phyloP scores from a whole-genome alignment of 2,888 invertebrate species.

The Spatulosminthurus flaviceps region DNA sequence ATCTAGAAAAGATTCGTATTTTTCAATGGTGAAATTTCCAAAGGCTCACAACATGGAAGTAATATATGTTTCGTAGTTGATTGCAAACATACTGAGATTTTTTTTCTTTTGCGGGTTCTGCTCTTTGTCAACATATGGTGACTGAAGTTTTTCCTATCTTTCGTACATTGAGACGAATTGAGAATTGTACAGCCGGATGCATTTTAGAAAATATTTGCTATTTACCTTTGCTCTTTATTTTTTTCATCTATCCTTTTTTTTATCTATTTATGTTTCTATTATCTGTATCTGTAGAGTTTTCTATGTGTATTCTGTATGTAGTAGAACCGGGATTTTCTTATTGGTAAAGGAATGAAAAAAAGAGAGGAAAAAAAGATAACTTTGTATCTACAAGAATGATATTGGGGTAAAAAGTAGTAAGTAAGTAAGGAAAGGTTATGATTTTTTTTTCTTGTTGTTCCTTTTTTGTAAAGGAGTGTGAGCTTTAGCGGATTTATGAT shows the following conservation, averaged over 20 bases:
- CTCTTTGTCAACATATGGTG: slow-evolving; percentile 18
- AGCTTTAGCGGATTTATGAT: slow-evolving; percentile 51
- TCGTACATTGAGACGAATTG: background rate
- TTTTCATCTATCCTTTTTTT: background rate
- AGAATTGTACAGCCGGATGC: background rate
- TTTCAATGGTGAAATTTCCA: background rate
- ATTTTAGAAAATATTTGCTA: slow-evolving; percentile 9
- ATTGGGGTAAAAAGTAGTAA: background rate
- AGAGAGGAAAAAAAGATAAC: too few relatives aligned
- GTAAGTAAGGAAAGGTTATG: background rate
- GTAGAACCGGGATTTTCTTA: too few relatives aligned
- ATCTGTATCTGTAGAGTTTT: background rate
- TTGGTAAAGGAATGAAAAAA: too few relatives aligned
- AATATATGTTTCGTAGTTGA: slow-evolving; percentile 3
- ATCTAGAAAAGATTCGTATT: too few relatives aligned
- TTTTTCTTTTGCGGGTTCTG: background rate
- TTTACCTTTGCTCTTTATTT: slow-evolving; percentile 9
- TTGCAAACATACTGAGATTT: slow-evolving; percentile 7
- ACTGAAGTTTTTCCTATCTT: background rate
- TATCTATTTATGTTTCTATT: background rate
- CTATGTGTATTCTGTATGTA: too few relatives aligned
- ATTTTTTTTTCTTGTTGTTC: background rate
- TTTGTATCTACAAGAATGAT: background rate
- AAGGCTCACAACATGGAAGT: background rate
- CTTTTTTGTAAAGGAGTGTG: slow-evolving; percentile 32